Evolutionary conservation across 2,113 vertebrate genomes (phyloP).

Genomic region (Tilapia sparmanii): DNA sequence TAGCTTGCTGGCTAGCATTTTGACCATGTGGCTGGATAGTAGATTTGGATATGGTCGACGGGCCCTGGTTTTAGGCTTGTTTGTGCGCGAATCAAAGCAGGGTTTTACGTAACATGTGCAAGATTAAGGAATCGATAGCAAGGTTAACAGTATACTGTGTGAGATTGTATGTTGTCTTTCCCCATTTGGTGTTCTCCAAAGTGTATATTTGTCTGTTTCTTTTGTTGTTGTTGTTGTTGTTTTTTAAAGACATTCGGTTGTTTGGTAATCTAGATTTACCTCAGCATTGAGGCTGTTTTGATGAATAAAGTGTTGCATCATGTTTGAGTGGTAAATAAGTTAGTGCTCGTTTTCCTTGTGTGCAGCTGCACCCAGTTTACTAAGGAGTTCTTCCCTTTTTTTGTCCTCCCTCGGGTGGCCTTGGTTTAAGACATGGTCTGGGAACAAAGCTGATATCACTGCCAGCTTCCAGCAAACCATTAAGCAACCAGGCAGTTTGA

Average conservation of each 20-base stretch:
- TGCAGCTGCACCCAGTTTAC: background rate
- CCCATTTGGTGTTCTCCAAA: background rate
- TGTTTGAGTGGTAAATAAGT: slow-evolving; percentile 8
- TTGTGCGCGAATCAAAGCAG: slow-evolving; percentile 25
- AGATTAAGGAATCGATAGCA: slow-evolving; percentile 43
- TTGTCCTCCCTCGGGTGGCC: background rate
- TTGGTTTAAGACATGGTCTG: background rate
- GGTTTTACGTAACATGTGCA: slow-evolving; percentile 57
- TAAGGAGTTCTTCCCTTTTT: background rate
- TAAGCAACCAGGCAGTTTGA: slow-evolving; percentile 12
- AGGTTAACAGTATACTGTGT: background rate
- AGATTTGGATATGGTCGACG: background rate
- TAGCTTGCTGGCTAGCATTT: slow-evolving; percentile 46
- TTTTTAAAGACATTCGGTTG: background rate
- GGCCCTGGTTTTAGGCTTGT: slow-evolving; percentile 37
- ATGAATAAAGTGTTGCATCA: slow-evolving; percentile 8
- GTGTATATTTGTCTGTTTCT: background rate
- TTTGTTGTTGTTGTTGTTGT: background rate
- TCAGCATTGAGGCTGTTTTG: background rate
- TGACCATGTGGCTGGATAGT: slow-evolving; percentile 58
- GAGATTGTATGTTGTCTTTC: background rate
- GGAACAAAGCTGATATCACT: background rate
- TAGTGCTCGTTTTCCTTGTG: background rate
- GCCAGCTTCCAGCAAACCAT: background rate
- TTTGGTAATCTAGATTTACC: background rate